phyloP scores from a whole-genome alignment of 2,888 invertebrate species.

The Brachypterus glaber region DNA sequence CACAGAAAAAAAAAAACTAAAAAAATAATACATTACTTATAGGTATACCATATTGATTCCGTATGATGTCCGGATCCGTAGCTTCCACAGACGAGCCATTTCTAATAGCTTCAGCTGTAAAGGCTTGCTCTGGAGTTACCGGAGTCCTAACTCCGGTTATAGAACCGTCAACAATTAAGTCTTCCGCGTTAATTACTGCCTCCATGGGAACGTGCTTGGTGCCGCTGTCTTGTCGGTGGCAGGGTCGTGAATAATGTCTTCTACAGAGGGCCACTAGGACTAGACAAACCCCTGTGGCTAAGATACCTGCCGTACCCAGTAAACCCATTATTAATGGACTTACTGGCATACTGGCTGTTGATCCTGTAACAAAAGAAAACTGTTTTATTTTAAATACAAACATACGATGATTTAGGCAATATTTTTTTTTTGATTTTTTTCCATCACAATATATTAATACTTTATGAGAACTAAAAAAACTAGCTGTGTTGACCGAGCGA shows the following conservation, averaged over 20 bases:
- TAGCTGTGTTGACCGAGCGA: too few relatives aligned
- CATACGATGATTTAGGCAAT: too few relatives aligned
- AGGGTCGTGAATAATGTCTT: slow-evolving; percentile 33
- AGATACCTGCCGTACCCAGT: slow-evolving; percentile 64
- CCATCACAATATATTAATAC: too few relatives aligned
- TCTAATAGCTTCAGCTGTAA: slow-evolving; percentile 34
- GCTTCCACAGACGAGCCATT: slow-evolving; percentile 50
- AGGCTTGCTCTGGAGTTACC: slow-evolving; percentile 39
- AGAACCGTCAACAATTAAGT: slow-evolving; percentile 36
- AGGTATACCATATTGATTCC: slow-evolving; percentile 82
- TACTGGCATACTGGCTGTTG: slow-evolving; percentile 52
- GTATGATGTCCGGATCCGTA: slow-evolving; percentile 80
- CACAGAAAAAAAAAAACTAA: too few relatives aligned
- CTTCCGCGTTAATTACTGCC: slow-evolving; percentile 38
- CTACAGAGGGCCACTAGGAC: slow-evolving; percentile 63
- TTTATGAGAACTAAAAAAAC: too few relatives aligned
- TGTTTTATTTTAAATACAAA: too few relatives aligned
- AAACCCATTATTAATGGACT: slow-evolving; percentile 69
- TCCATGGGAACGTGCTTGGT: slow-evolving; percentile 40
- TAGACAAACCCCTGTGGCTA: slow-evolving; percentile 68
- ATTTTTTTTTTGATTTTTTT: too few relatives aligned
- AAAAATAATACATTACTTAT: too few relatives aligned
- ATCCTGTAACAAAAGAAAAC: slow-evolving; percentile 46
- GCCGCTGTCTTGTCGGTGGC: slow-evolving; percentile 30
- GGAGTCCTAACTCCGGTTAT: slow-evolving; percentile 36